phyloP scores from a whole-genome alignment of 2,888 invertebrate genomes.

The Phasia obesa region DNA sequence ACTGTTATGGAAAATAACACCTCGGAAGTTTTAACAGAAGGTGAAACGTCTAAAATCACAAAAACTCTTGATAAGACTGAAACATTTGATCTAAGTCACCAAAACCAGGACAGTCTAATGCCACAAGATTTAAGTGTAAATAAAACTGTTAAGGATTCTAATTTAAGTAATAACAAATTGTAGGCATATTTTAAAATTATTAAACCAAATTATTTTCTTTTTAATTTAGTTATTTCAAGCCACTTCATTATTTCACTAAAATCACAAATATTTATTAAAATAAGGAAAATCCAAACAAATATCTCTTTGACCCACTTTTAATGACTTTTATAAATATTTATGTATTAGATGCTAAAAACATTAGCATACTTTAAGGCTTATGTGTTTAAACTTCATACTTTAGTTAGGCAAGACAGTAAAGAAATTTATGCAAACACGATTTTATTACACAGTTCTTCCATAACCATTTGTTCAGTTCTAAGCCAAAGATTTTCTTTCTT shows the following conservation, averaged over 20 bases:
- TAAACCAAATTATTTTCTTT: not conserved
- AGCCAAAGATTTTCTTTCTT: slow-evolving; percentile 32
- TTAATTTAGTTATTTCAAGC: not conserved
- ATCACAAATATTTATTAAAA: not conserved
- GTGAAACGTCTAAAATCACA: not conserved
- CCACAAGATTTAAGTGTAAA: not conserved
- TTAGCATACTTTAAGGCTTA: too few relatives aligned
- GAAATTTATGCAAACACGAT: not conserved
- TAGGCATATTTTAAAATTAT: not conserved
- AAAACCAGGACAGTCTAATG: not conserved
- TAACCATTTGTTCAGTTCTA: slow-evolving; percentile 8
- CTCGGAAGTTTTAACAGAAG: not conserved
- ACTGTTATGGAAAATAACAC: not conserved
- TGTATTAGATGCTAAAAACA: too few relatives aligned
- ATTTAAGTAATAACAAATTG: not conserved
- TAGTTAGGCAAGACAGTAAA: not conserved
- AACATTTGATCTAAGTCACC: not conserved
- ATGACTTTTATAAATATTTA: too few relatives aligned
- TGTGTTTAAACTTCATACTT: not conserved
- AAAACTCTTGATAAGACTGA: slow-evolving; percentile 30
- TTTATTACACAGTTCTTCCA: slow-evolving; percentile 14
- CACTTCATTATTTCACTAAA: too few relatives aligned
- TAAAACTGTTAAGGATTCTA: not conserved
- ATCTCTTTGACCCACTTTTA: too few relatives aligned
- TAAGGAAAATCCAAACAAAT: not conserved